Base-by-base conservation (phyloP, 2,113 vertebrate species). In the Zonotrichia leucophrys region DNA sequence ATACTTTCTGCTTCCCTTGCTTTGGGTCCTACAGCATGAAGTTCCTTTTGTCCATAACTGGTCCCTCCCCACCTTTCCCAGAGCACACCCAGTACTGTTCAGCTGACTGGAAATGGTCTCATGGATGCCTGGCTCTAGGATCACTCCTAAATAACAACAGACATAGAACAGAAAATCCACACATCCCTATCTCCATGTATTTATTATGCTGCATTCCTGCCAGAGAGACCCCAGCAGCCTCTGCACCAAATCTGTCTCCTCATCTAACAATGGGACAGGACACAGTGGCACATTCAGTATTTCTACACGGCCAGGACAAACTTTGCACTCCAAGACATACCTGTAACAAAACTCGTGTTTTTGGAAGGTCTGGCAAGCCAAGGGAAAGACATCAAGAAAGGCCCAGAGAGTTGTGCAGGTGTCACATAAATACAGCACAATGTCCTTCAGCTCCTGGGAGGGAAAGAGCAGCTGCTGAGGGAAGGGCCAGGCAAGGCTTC, bases 381-480 rank as follows among this genome's bases (percentile, higher is more conserved):
- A 70, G 2, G 99, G 99, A 93, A 99, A 99, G 96, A 99, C 98
- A 73, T 99, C 99, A 93, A 99, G 97, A 90, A 99, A 99, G 15
- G 99, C 98, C 97, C 99, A 99, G 74, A 99, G 98, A 3, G 99
- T 99, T 17, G 98, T 99, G 90, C 98, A 99, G 12, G 98, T 98
- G 95, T 99, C 99, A 50, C 99, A 99, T 58, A 99, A 96, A 95
- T 99, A 99, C 73, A 98, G 94, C 68, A 99, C 93, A 30, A 99
- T 86, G 90, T 99, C 99, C 83, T 97, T 98, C 90, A 99, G 96
- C 41, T 99, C 99, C 99, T 99, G 72, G 52, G 50, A 70, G 52
- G 88, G 64, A 91, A 85, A 96, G 69, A 85, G 56, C 78, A 84
- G 11, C 93, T 55, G 86, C 22, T 75, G 59, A 90, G 67, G 76